phyloP scores from a whole-genome alignment of 2,113 vertebrate genomes.

The Caloenas nicobarica region DNA sequence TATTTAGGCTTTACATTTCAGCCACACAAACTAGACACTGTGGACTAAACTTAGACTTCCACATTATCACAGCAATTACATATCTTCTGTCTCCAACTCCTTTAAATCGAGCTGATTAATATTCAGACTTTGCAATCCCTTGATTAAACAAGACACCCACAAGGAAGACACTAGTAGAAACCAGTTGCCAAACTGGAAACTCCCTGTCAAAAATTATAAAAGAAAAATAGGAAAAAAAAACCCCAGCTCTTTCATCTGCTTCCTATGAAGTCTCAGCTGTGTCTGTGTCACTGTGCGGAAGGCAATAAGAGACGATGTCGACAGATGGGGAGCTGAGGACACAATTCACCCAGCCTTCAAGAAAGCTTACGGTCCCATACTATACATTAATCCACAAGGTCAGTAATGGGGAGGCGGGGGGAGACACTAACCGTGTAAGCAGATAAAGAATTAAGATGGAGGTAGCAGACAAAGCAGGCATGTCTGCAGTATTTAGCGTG shows the following conservation, averaged over 20 bases:
- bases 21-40: neutral
- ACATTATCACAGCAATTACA: neutral
- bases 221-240: neutral
- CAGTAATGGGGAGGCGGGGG: constrained; percentile 44
- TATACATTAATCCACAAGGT: constrained; percentile 73
- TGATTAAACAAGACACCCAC: constrained; percentile 37
- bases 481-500: neutral
- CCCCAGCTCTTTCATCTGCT: constrained; percentile 4
- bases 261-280: constrained; percentile 49
- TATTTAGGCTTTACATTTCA: neutral
- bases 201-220: neutral
- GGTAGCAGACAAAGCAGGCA: constrained; percentile 54
- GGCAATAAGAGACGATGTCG: constrained; percentile 51
- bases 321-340: constrained; percentile 72
- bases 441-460: constrained; percentile 71
- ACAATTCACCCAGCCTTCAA: constrained; percentile 71
- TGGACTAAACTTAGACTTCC: neutral
- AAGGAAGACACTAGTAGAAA: constrained; percentile 1
- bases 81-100: neutral
- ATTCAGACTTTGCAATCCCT: constrained; percentile 9
- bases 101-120: constrained; percentile 41
- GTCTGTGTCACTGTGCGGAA: constrained; percentile 39
- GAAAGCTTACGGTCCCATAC: constrained; percentile 66
- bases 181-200: constrained; percentile 44
- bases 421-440: constrained; percentile 37